These are phyloP conservation scores for Steinernema hermaphroditum DNA, from an alignment of 2,888 invertebrate genomes.

Conservation along the genomic window DNA sequence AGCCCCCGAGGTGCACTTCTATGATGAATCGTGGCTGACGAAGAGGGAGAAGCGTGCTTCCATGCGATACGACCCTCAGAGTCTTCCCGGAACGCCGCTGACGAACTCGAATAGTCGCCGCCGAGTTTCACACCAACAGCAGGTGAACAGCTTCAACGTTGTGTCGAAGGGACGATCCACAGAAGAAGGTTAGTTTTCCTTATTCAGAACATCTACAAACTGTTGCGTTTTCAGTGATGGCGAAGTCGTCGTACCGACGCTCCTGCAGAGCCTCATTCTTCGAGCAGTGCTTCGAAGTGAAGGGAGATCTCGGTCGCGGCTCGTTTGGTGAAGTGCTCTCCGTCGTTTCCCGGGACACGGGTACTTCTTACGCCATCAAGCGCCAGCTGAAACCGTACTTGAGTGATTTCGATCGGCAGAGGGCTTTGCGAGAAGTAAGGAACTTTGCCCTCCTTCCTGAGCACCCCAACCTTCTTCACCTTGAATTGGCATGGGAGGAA, in stretches of 20 bases:
- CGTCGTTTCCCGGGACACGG: not conserved
- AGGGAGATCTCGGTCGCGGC: not conserved
- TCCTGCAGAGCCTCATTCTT: not conserved
- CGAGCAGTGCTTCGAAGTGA: constrained; percentile 7
- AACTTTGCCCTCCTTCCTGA: constrained; percentile 75
- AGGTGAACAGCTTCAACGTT: constrained; percentile 9
- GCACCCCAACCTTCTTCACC: constrained; percentile 74
- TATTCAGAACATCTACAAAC: not conserved
- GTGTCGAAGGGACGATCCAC: constrained; percentile 8
- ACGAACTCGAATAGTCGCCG: not conserved
- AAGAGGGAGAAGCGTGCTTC: not conserved
- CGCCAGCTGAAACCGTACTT: constrained; percentile 7
- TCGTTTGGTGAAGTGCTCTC: constrained; percentile 6
- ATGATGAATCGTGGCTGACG: not conserved
- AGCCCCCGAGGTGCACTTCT: not conserved
- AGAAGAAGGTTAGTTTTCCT: not conserved
- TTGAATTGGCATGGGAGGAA: constrained; percentile 77
- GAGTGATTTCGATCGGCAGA: constrained; percentile 23
- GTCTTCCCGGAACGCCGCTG: constrained; percentile 3
- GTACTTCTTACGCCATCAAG: not conserved
- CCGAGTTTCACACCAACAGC: not conserved
- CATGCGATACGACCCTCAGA: not conserved
- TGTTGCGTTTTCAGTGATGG: not conserved
- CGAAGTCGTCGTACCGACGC: not conserved
- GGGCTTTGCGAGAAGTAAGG: constrained; percentile 55